phyloP scores from a whole-genome alignment of 2,113 vertebrate species.

The Blennius ocellaris region DNA sequence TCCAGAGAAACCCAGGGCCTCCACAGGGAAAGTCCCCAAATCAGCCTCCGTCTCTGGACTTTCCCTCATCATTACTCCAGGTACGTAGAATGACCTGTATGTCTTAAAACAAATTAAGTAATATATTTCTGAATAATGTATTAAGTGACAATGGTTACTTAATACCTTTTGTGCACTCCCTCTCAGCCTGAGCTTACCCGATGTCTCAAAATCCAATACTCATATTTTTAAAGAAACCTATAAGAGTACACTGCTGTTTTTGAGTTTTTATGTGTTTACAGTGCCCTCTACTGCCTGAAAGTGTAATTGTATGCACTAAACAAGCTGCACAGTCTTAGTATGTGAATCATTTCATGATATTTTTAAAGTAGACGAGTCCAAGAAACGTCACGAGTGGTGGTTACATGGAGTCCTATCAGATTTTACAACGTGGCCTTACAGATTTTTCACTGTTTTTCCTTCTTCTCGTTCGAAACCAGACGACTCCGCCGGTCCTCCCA shows the following conservation, averaged over 20 bases:
- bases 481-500: slow-evolving; percentile 83
- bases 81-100: slow-evolving; percentile 64
- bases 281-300: slow-evolving; percentile 58
- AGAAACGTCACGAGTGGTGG: background rate
- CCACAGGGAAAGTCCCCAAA: slow-evolving; percentile 87
- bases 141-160: too few relatives aligned
- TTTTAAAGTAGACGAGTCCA: background rate
- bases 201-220: background rate
- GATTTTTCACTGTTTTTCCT: background rate
- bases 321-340: slow-evolving; percentile 4
- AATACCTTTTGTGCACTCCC: too few relatives aligned
- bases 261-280: slow-evolving; percentile 45
- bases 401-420: background rate
- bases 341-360: background rate
- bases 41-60: slow-evolving; percentile 92
- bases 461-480: slow-evolving; percentile 76
- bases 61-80: slow-evolving; percentile 92
- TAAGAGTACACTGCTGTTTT: background rate
- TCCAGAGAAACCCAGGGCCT: slow-evolving; percentile 80
- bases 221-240: background rate
- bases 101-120: too few relatives aligned
- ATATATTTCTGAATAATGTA: too few relatives aligned
- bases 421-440: background rate
- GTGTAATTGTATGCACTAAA: background rate
- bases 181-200: background rate